Evolutionary conservation across 1,140 invertebrate species (phyloP), one percentile per base, ranked within the genome.

Genomic region (Hycleus phaleratus): DNA sequence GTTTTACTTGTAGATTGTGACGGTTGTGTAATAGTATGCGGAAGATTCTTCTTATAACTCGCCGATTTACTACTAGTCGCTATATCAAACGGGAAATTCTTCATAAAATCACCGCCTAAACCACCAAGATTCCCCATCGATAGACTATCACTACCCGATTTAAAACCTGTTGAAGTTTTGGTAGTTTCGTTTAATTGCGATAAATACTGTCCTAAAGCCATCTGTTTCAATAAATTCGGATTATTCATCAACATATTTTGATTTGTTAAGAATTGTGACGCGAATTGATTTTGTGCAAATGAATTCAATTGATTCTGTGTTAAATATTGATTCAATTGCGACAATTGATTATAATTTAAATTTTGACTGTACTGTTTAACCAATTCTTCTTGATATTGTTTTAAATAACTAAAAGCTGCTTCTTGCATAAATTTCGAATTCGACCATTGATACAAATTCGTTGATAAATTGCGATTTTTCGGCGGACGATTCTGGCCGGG

Each of bases 301-400:
- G 62, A 26, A 38, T 61, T 68, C 12, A 67, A 39, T 44, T 61
- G 61, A 26, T 60, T 61, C 18, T 63, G 57, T 9, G 61, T 52
- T n/a, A 67, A 61, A 26, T 62, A 57, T 45, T 63, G 66, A 38
- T 50, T 63, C 3, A 69, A 49, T 44, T 69, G 67, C 10, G 62
- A 55, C 24, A 66, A 54, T 43, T 71, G 65, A 7, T 50, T 58
- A 3, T 65, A 47, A 47, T 51, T 66, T 38, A 69, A 46, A 47
- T 64, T 67, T 60, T 71, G 65, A 53, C 61, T 72, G 56, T 74
- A 73, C 52, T 73, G 72, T 25, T 68, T 64, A 4, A 73, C 63
- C 4, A 74, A 40, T 58, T 71, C 68, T 11, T 73, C 71, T 51
- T 73, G 69, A 52, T 72, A 72, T 26, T 71, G 69, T 46, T 70